phyloP scores from a whole-genome alignment of 2,888 invertebrate genomes.

The Disparrhopalites patrizii region DNA sequence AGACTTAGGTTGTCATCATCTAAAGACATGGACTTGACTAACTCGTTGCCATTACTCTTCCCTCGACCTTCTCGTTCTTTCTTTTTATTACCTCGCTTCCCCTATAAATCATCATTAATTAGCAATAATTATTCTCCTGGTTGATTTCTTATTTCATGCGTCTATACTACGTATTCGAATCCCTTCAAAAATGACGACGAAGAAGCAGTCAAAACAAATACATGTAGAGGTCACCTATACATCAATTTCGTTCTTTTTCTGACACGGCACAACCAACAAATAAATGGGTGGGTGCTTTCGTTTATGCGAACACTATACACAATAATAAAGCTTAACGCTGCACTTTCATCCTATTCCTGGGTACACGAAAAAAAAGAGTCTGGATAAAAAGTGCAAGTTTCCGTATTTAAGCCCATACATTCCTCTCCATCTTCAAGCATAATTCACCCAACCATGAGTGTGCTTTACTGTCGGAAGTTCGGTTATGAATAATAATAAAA shows the following conservation, averaged over 20 bases:
- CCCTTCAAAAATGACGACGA: too few species aligned
- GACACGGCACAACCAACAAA: too few species aligned
- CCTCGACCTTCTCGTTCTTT: constrained; percentile 28
- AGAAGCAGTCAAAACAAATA: too few species aligned
- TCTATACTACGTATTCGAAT: too few species aligned
- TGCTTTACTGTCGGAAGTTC: too few species aligned
- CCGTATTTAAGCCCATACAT: too few species aligned
- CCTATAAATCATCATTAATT: not conserved
- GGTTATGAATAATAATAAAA: too few species aligned
- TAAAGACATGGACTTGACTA: constrained; percentile 43
- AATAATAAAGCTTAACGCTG: not conserved
- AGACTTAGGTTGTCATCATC: constrained; percentile 40
- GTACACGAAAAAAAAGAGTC: not conserved
- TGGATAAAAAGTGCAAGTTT: not conserved
- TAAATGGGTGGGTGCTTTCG: too few species aligned
- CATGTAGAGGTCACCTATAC: not conserved
- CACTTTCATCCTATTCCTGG: not conserved
- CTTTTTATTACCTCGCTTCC: constrained; percentile 29
- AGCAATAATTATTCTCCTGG: not conserved
- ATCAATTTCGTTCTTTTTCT: too few species aligned
- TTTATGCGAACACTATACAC: not conserved
- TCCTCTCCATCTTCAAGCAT: too few species aligned
- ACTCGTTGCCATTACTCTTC: constrained; percentile 36
- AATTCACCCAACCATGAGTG: too few species aligned
- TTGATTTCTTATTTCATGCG: too few species aligned